A percentile compares a stretch with the other conserved stretches of the same genome.
phyloP scores from a whole-genome alignment of 92 coral and sea anemone species.

The Scolanthus callimorphus region DNA sequence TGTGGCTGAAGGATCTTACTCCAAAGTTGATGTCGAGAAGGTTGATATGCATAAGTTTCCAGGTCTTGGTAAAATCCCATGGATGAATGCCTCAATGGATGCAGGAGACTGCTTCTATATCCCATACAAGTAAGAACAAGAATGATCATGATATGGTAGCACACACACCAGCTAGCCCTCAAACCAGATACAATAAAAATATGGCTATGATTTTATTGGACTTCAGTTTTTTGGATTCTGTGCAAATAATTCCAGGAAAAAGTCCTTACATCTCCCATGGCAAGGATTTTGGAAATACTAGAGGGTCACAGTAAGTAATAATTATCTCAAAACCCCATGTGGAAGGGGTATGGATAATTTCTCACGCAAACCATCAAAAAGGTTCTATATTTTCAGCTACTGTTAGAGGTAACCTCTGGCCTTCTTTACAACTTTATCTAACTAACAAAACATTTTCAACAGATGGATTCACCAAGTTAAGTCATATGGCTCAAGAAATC shows the following conservation, averaged over 20 bases:
- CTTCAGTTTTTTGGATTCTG: too few species aligned
- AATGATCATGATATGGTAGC: neutral
- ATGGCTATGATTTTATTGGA: too few species aligned
- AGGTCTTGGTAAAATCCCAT: conserved; percentile 83
- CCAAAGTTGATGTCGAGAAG: conserved; percentile 89
- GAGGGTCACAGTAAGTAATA: too few species aligned
- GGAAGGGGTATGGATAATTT: too few species aligned
- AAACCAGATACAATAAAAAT: neutral
- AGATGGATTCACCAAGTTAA: conserved; percentile 98
- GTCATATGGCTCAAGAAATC: conserved; percentile 80
- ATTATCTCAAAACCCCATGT: too few species aligned
- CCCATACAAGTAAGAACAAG: conserved; percentile 63
- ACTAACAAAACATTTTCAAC: too few species aligned
- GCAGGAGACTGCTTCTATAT: conserved; percentile 91
- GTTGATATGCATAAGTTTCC: conserved; percentile 95
- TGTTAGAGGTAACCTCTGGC: too few species aligned
- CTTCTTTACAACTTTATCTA: neutral
- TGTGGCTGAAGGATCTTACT: conserved; percentile 70
- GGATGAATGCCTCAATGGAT: conserved; percentile 74
- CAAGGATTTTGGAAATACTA: too few species aligned
- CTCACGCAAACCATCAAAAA: too few species aligned
- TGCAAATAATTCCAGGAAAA: too few species aligned
- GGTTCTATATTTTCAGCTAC: too few species aligned
- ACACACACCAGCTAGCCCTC: neutral
- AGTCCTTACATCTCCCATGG: too few species aligned